A percentile compares a stretch with the other conserved stretches of the same genome.
Evolutionary conservation across 2,113 vertebrate genomes (phyloP).

Genomic region (Spilogale gracilis): DNA sequence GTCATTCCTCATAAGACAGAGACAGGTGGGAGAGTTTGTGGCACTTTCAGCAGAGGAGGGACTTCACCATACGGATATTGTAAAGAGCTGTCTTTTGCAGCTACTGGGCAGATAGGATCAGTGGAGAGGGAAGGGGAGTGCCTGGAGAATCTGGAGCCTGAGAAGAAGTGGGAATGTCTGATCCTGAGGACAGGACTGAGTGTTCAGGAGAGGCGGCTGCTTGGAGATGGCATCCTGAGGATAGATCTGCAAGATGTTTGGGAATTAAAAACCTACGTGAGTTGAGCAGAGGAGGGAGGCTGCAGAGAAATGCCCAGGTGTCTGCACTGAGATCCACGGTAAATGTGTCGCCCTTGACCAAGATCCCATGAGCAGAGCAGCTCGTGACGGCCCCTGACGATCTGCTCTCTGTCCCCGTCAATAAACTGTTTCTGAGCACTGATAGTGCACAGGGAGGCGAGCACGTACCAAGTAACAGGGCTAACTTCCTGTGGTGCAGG

Average conservation of each 20-base stretch:
- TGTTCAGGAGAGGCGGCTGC: not conserved
- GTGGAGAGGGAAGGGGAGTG: not conserved
- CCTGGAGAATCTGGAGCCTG: not conserved
- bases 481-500: not conserved
- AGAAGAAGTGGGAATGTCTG: not conserved
- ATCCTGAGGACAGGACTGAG: accelerated
- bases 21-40: accelerated
- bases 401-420: not conserved
- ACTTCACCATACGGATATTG: not conserved
- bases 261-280: not conserved
- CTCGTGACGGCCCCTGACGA: accelerated
- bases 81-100: not conserved
- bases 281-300: no score
- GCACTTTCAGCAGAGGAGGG: accelerated
- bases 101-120: no score
- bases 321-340: not conserved
- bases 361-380: not conserved
- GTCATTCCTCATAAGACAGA: not conserved
- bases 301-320: not conserved
- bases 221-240: not conserved
- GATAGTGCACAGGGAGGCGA: accelerated
- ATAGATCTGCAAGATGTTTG: not conserved
- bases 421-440: not conserved
- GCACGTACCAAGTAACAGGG: accelerated
- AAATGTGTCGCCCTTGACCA: accelerated